Evolutionary conservation across 2,113 vertebrate genomes (phyloP).

Genomic region (Sebastes schlegelii): DNA sequence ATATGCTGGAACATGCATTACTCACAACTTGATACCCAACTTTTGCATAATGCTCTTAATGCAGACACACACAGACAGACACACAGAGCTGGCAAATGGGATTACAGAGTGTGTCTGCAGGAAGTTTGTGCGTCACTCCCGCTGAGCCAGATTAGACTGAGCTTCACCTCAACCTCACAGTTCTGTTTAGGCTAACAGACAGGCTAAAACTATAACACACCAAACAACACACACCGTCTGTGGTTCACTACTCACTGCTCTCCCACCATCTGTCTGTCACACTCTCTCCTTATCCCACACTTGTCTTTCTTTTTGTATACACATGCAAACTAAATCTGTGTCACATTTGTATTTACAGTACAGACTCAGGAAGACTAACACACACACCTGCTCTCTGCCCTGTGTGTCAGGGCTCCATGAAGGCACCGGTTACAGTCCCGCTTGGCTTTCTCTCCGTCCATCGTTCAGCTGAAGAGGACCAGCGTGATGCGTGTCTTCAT

Average conservation of each 20-base stretch:
- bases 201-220: conserved; percentile 19
- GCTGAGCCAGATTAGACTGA: conserved; percentile 80
- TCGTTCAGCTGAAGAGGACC: conserved; percentile 53
- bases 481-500: conserved; percentile 62
- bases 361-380: background rate
- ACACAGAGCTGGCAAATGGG: conserved; percentile 55
- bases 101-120: conserved; percentile 72
- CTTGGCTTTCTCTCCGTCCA: conserved; percentile 61
- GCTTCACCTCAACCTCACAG: conserved; percentile 58
- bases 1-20: conserved; percentile 14
- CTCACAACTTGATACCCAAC: conserved; percentile 5
- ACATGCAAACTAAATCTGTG: conserved; percentile 23
- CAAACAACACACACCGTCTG: conserved; percentile 21
- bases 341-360: background rate
- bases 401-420: conserved; percentile 72
- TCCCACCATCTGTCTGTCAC: background rate
- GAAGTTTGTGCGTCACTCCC: conserved; percentile 70
- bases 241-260: background rate
- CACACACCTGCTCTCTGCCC: conserved; percentile 71
- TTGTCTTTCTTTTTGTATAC: conserved; percentile 2
- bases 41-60: conserved; percentile 32
- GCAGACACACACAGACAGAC: conserved; percentile 12
- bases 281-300: conserved; percentile 1
- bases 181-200: conserved; percentile 46
- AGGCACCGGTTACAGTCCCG: conserved; percentile 62